These are phyloP conservation scores for Yponomeuta sedellus DNA, from an alignment of 2,888 invertebrate genomes.

Conservation along the genomic window DNA sequence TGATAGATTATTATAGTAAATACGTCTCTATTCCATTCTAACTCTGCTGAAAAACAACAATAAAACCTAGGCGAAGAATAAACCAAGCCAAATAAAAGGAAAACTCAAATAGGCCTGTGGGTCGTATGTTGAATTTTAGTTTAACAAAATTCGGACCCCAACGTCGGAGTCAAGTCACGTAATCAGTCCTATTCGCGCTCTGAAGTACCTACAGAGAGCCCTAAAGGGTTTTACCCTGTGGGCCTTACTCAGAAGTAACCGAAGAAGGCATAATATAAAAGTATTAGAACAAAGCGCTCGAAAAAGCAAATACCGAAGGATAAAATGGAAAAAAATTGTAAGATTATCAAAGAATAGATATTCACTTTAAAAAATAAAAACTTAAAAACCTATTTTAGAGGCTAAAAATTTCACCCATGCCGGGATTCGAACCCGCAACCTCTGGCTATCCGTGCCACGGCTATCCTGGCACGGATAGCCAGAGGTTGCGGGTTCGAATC, in stretches of 20 bases:
- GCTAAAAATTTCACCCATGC: no score
- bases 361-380: no score
- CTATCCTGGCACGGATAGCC: no score
- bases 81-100: background rate
- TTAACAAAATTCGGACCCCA: background rate
- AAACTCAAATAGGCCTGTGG: background rate
- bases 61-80: background rate
- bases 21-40: background rate
- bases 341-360: no score
- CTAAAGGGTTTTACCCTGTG: background rate
- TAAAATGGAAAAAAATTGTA: no score
- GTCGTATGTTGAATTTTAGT: background rate
- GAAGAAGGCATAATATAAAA: background rate
- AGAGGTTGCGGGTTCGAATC: no score
- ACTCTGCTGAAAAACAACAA: background rate
- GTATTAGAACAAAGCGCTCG: no score
- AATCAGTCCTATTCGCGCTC: constrained; percentile 9
- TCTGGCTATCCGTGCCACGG: no score
- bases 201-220: background rate
- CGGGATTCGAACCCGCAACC: no score
- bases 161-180: constrained; percentile 11
- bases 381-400: no score
- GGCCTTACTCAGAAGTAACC: background rate
- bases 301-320: no score
- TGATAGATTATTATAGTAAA: background rate